Percentiles rank a stretch among this genome's conserved stretches.
These are phyloP conservation scores for Fistularia commersonii DNA, from an alignment of 2,797 vertebrate species.

Conservation along the genomic window DNA sequence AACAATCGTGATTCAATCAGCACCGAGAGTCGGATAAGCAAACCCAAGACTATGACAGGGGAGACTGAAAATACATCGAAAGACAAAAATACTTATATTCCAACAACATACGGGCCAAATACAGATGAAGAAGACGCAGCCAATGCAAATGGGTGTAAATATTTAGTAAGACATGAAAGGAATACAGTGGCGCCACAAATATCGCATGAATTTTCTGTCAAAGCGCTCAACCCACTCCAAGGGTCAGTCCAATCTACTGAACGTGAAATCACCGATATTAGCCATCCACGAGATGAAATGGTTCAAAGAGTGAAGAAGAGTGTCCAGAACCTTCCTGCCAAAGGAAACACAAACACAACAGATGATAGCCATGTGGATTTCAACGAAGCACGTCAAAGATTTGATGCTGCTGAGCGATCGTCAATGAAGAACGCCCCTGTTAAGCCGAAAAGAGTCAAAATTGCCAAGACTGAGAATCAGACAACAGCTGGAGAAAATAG, in stretches of 20 bases:
- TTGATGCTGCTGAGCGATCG: constrained; percentile 48
- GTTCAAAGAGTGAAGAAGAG: constrained; percentile 26
- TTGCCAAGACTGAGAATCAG: constrained; percentile 35
- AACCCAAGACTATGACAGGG: not conserved
- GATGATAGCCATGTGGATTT: constrained; percentile 54
- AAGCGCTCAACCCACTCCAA: not conserved
- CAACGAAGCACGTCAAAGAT: constrained; percentile 55
- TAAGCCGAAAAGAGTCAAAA: constrained; percentile 75
- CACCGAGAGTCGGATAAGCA: constrained; percentile 43
- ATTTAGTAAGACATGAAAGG: not conserved
- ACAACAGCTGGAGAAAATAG: constrained; percentile 17
- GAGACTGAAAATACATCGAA: too few species aligned
- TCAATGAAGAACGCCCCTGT: constrained; percentile 42
- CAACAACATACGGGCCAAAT: not conserved
- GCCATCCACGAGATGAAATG: constrained; percentile 20
- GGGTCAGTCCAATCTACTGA: constrained; percentile 1
- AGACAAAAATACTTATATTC: too few species aligned
- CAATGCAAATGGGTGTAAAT: not conserved
- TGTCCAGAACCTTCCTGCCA: constrained; percentile 10
- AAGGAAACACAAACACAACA: constrained; percentile 22
- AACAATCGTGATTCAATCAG: constrained; percentile 66
- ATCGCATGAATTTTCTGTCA: not conserved
- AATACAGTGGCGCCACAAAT: not conserved
- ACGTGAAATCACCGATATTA: constrained; percentile 8
- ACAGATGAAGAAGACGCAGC: not conserved